Base-by-base conservation (phyloP, 2,888 invertebrate species). In the Diarsia rubi region DNA sequence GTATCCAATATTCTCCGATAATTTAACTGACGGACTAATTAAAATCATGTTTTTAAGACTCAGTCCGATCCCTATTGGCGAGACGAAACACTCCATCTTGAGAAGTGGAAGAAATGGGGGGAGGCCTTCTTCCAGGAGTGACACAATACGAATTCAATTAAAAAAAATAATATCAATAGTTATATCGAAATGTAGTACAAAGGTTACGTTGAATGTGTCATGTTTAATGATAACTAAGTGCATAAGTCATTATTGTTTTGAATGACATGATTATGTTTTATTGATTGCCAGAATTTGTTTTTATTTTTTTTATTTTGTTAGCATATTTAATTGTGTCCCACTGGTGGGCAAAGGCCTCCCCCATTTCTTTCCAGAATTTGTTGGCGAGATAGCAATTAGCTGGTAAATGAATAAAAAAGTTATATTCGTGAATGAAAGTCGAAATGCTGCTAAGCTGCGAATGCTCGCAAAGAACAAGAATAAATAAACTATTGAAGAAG, bases 171-270 rank as follows among this genome's bases (percentile, higher is more conserved):
- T 37, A 37, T 37, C 37, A 37, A 16, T 19, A 27, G 44, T 52
- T 45, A 62, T 76, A 52, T 24, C 49, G 24, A n/a, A 79, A 47
- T 62, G 16, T 47, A 73, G 62, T 54, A 24, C 80, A 76, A 80
- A 76, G 79, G 80, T 79, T 31, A 73, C n/a, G 21, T 9, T 21
- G 5, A 42, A 16, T 47, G 63, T 72, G 72, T 64, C 67, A 57
- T 27, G n/a, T n/a, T 14, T 11, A 27, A 2, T n/a, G 66, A 81
- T 78, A 81, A 66, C n/a, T 52, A 54, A 66, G 66, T 69, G 19
- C 76, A 42, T n/a, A 9, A 31, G 78, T 78, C 16, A 31, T 47
- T 54, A 54, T 49, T 49, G 42, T 49, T 47, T 63, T 57, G 45
- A 4, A 3, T 31, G 37, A n/a, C 27, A 67, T n/a, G n/a, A 52